phyloP scores from a whole-genome alignment of 2,113 vertebrate species.

The human (Homo sapiens) region GRCh38 chr3:21398001-21398500 shows the following conservation, averaged over 20 bases:
- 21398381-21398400: not conserved
- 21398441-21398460: not conserved
- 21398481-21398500: not conserved
- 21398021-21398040: not conserved
- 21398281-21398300: not conserved
- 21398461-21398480: not conserved
- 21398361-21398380: not conserved
- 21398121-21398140: not conserved
- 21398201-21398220: not conserved
- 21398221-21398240: not conserved
- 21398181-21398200: not conserved
- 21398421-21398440: not conserved
- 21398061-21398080: not conserved
- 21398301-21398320: not conserved
- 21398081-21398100: not conserved
- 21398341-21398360: not conserved
- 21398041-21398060: not conserved
- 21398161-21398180: not conserved
- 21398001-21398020: not conserved
- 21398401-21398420: not conserved
- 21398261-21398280: not conserved
- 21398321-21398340: not conserved
- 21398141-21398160: not conserved
- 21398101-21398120: not conserved
- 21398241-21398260: not conserved